Evolutionary conservation across 2,888 invertebrate species (phyloP), one percentile per base, ranked within the genome.

Genomic region (Drosophila neotestacea): DNA sequence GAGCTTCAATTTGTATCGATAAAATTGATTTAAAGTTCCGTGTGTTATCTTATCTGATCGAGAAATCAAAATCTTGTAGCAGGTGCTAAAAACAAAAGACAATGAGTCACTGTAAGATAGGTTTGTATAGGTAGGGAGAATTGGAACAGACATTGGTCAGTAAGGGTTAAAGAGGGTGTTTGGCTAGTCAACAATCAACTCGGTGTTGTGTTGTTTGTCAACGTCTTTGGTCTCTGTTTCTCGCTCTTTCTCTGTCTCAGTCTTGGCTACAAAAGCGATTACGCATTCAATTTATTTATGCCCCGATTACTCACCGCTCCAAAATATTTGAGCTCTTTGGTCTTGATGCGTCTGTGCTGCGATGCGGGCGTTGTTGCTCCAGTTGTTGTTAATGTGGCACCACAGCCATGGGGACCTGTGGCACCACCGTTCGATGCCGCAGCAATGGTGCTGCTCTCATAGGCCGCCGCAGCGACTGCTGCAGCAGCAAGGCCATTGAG

Each of bases 241-340:
- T 38, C 16, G 41, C 16, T 38, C 59, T 27, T 16, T 28, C 32
- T 6, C 16, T 34, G 22, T 62, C 58, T 41, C 34, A 7, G 34
- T 41, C 32, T 22, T 22, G 47, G 38, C 34, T 42, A 46, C 7
- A 32, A 61, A 50, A 48, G 22, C 60, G 81, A 73, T 79, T 81
- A 81, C 79, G 77, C 81, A 81, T 81, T 47, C 32, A 62, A 46
- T 75, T 75, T 81, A 78, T 75, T 81, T 78, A 69, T 79, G 70
- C 60, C 9, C 22, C 16, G 60, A 61, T 75, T 77, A 90, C 92
- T 92, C 74, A 92, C 92, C 92, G 92, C 89, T 80, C 91, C 92
- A 77, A 92, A 92, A 83, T 92, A 92, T 85, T 92, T 92, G 75
- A 92, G 90, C 79, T 92, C 92, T 79, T 91, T 92, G 84, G 90